Evolutionary conservation across 2,888 invertebrate genomes (phyloP).

Genomic region (Drosophila hamatofila): DNA sequence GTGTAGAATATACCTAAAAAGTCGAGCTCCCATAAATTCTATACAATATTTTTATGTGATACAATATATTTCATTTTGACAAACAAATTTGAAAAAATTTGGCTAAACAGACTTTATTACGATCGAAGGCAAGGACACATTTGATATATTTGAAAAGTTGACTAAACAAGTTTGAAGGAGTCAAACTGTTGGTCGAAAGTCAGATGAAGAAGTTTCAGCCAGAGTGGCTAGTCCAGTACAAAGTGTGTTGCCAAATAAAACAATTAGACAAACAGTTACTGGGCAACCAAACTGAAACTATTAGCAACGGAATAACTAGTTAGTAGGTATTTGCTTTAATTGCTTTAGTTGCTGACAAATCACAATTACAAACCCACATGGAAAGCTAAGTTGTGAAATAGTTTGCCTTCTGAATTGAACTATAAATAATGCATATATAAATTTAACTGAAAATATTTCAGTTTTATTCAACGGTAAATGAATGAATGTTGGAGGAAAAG

Average conservation of each 20-base stretch:
- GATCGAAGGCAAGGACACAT: not conserved
- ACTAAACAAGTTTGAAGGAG: not conserved
- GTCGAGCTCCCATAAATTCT: not conserved
- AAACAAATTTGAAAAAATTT: not conserved
- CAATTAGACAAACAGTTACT: constrained; percentile 8
- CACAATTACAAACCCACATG: constrained; percentile 1
- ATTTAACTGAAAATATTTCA: not conserved
- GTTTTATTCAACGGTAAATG: not conserved
- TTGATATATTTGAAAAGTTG: constrained; percentile 4
- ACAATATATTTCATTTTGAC: not conserved
- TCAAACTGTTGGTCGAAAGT: constrained; percentile 5
- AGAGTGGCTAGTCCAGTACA: not conserved
- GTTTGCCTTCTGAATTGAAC: not conserved
- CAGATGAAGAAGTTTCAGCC: constrained; percentile 4
- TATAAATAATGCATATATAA: not conserved
- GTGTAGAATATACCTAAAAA: not conserved
- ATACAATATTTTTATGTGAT: not conserved
- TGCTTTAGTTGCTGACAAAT: constrained; percentile 15
- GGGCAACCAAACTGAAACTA: constrained; percentile 11
- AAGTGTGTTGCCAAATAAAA: constrained; percentile 2
- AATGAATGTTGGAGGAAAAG: not conserved
- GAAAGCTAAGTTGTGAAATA: not conserved
- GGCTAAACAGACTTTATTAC: not conserved
- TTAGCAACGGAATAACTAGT: constrained; percentile 4
- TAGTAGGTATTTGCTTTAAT: constrained; percentile 7